Percentiles rank a stretch among this genome's conserved stretches.
Conservation (phyloP, 2,888 invertebrate genomes). For the Neelides folsomi region DNA sequence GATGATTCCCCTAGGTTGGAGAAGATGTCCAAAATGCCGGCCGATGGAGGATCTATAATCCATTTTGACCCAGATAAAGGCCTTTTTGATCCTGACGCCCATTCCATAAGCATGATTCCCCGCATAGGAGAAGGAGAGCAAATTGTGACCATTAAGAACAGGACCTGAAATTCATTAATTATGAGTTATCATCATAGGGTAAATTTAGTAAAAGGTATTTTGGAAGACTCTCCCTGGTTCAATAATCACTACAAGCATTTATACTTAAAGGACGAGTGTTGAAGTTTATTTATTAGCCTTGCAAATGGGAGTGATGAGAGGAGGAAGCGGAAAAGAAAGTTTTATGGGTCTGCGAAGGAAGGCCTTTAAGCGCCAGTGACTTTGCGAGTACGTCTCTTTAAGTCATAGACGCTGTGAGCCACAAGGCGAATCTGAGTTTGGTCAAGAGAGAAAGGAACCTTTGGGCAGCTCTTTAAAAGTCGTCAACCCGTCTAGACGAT, state of each 20-base stretch:
- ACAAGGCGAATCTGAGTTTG: background rate
- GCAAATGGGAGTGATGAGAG: too few relatives aligned
- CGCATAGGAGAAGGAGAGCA: constrained; percentile 69
- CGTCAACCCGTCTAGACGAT: constrained; percentile 25
- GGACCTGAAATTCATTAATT: constrained; percentile 48
- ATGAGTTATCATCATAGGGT: too few relatives aligned
- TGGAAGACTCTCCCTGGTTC: constrained; percentile 1
- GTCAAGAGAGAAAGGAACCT: too few relatives aligned
- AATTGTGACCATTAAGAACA: constrained; percentile 66
- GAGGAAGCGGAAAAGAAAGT: too few relatives aligned
- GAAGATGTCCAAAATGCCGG: constrained; percentile 34
- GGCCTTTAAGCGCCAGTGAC: too few relatives aligned
- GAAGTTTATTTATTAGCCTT: too few relatives aligned
- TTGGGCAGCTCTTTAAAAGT: constrained; percentile 7
- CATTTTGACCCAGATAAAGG: constrained; percentile 63
- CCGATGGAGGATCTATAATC: constrained; percentile 40
- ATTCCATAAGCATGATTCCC: constrained; percentile 39
- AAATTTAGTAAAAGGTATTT: background rate
- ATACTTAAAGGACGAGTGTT: too few relatives aligned
- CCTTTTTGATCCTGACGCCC: constrained; percentile 60
- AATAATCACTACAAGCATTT: too few relatives aligned
- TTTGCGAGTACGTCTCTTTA: too few relatives aligned
- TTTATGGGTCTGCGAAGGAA: too few relatives aligned
- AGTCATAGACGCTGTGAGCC: too few relatives aligned
- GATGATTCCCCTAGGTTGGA: constrained; percentile 45